Evolutionary conservation across 2,888 invertebrate species (phyloP).

Genomic region (Melangyna quadrimaculata): DNA sequence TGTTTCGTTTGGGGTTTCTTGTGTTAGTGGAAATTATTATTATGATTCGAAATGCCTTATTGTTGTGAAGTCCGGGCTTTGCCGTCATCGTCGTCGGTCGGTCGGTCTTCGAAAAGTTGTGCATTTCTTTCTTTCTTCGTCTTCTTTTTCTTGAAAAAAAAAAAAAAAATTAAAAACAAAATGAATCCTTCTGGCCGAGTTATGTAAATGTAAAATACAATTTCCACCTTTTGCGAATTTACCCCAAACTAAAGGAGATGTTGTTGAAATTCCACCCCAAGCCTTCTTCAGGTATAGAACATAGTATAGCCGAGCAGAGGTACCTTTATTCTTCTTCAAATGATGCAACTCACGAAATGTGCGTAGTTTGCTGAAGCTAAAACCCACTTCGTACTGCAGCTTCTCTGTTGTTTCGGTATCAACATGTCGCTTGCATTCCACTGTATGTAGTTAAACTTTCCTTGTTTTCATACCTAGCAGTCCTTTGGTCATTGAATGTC

Average conservation of each 20-base stretch:
- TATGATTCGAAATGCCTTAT: constrained; percentile 42
- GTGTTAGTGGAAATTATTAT: constrained; percentile 56
- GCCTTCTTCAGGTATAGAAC: too few relatives aligned
- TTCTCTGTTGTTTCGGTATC: constrained; percentile 35
- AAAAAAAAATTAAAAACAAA: constrained; percentile 25
- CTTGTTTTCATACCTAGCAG: constrained; percentile 28
- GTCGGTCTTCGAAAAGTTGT: constrained; percentile 43
- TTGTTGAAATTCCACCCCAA: not conserved
- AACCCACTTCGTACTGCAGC: constrained; percentile 29
- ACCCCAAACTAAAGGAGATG: not conserved
- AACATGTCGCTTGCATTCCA: constrained; percentile 62
- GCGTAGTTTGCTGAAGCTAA: constrained; percentile 59
- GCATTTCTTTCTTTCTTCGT: not conserved
- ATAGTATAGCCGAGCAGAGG: too few relatives aligned
- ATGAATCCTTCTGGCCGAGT: constrained; percentile 38
- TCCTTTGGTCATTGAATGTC: constrained; percentile 62
- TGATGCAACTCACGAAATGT: constrained; percentile 71
- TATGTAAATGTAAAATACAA: constrained; percentile 64
- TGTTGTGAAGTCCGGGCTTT: constrained; percentile 38
- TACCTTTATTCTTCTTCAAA: not conserved
- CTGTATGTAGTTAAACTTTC: not conserved
- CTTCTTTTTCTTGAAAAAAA: not conserved
- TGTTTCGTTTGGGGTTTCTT: constrained; percentile 1
- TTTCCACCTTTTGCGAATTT: constrained; percentile 16
- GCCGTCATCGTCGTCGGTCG: not conserved